These are phyloP conservation scores for Acanthosoma haemorrhoidale DNA, from an alignment of 2,888 invertebrate species.

Conservation along the genomic window DNA sequence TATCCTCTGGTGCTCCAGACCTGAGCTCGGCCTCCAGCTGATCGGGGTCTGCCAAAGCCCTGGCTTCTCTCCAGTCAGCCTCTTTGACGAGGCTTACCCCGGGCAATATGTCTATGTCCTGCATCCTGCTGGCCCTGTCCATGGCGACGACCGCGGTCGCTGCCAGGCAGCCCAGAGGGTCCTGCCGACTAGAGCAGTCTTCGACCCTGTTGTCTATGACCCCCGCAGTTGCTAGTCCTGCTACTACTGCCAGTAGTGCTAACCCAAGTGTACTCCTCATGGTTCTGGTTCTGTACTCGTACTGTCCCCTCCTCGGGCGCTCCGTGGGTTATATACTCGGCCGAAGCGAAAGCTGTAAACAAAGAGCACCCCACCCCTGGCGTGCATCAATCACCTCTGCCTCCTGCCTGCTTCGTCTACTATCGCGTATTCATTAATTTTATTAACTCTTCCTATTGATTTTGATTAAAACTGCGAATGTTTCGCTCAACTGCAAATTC, in stretches of 20 bases:
- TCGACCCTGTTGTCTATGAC: constrained; percentile 40
- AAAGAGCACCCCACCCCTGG: constrained; percentile 24
- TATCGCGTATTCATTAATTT: constrained; percentile 4
- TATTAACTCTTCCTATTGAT: not conserved
- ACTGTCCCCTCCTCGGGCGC: constrained; percentile 17
- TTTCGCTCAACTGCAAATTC: too few species aligned
- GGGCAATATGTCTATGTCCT: constrained; percentile 53
- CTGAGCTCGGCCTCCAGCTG: constrained; percentile 54
- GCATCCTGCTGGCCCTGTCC: constrained; percentile 54
- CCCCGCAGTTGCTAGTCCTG: constrained; percentile 16
- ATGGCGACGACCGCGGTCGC: constrained; percentile 55
- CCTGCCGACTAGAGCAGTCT: constrained; percentile 35
- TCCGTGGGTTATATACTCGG: constrained; percentile 20
- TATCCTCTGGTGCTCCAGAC: constrained; percentile 48
- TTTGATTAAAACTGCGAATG: constrained; percentile 5
- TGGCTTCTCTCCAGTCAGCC: constrained; percentile 39
- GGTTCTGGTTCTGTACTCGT: not conserved
- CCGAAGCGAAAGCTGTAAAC: constrained; percentile 35
- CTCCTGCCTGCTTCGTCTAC: not conserved
- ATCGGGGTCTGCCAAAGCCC: constrained; percentile 45
- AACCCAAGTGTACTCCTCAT: not conserved
- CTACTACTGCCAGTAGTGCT: not conserved
- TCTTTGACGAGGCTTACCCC: constrained; percentile 54
- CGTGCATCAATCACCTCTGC: not conserved
- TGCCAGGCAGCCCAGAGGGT: constrained; percentile 49